These are phyloP conservation scores for Megalops atlanticus DNA, from an alignment of 2,113 vertebrate species.

Conservation along the genomic window DNA sequence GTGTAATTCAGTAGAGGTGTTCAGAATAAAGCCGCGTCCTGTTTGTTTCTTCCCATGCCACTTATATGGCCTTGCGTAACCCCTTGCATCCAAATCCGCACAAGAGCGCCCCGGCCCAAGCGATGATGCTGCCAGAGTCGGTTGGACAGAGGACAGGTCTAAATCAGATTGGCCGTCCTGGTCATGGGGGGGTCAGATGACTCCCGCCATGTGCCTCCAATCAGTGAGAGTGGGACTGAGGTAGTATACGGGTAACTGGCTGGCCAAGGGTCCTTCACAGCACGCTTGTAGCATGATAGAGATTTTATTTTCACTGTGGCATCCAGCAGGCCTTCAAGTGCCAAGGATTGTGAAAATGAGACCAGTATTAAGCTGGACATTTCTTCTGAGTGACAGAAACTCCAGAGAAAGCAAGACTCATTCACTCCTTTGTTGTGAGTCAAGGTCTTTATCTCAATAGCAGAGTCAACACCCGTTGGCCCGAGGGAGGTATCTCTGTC, in stretches of 20 bases:
- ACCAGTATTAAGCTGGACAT: background rate
- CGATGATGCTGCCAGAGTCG: background rate
- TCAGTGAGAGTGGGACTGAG: background rate
- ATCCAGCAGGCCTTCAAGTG: background rate
- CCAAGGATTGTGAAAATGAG: background rate
- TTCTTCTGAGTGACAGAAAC: background rate
- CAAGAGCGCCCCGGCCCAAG: too few species aligned
- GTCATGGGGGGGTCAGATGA: constrained; percentile 17
- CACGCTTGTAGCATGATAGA: too few species aligned
- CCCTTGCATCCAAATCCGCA: background rate
- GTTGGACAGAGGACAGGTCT: background rate
- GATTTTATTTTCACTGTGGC: too few species aligned
- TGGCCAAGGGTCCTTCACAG: too few species aligned
- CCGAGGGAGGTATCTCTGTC: too few species aligned
- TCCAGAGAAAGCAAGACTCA: background rate
- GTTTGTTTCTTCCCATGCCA: background rate
- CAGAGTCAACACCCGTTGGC: too few species aligned
- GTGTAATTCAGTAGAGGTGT: background rate
- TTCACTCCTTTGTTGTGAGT: background rate
- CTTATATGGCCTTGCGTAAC: background rate
- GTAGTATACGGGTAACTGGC: too few species aligned
- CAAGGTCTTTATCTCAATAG: background rate
- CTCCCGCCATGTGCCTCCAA: background rate
- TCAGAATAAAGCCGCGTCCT: background rate
- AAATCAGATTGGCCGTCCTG: background rate